These are phyloP conservation scores for Perognathus longimembris DNA, from an alignment of 2,113 vertebrate species.

Conservation along the genomic window DNA sequence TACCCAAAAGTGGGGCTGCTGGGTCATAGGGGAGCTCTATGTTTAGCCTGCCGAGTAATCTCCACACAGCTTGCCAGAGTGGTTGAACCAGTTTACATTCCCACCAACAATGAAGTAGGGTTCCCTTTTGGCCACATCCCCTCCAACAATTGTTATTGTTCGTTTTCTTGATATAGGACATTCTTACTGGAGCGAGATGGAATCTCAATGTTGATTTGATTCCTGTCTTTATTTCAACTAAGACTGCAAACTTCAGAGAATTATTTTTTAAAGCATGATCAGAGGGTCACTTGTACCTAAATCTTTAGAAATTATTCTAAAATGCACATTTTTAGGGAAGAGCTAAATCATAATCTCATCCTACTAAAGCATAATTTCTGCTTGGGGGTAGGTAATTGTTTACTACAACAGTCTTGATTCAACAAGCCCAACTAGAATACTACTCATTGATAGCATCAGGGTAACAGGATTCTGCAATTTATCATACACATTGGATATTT, in stretches of 20 bases:
- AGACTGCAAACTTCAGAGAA: not conserved
- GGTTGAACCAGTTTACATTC: too few relatives aligned
- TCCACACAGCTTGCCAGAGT: too few relatives aligned
- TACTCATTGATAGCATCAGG: not conserved
- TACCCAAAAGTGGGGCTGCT: too few relatives aligned
- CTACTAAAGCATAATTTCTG: slow-evolving; percentile 16
- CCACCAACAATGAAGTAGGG: too few relatives aligned
- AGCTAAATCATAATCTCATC: not conserved
- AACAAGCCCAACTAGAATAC: not conserved
- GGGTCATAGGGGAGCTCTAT: too few relatives aligned
- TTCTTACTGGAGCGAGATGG: too few relatives aligned
- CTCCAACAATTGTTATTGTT: too few relatives aligned
- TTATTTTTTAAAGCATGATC: slow-evolving; percentile 22
- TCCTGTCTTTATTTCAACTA: too few relatives aligned
- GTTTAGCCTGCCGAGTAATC: too few relatives aligned
- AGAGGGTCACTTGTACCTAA: not conserved
- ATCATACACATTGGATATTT: not conserved
- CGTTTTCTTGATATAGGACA: too few relatives aligned
- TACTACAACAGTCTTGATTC: not conserved
- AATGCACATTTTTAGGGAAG: not conserved
- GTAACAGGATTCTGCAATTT: slow-evolving; percentile 2
- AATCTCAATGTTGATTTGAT: too few relatives aligned
- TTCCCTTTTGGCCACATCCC: too few relatives aligned
- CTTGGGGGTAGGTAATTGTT: not conserved
- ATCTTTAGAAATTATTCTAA: not conserved